These are phyloP conservation scores for Bimastos eiseni DNA, from an alignment of 2,888 invertebrate species.

Conservation along the genomic window DNA sequence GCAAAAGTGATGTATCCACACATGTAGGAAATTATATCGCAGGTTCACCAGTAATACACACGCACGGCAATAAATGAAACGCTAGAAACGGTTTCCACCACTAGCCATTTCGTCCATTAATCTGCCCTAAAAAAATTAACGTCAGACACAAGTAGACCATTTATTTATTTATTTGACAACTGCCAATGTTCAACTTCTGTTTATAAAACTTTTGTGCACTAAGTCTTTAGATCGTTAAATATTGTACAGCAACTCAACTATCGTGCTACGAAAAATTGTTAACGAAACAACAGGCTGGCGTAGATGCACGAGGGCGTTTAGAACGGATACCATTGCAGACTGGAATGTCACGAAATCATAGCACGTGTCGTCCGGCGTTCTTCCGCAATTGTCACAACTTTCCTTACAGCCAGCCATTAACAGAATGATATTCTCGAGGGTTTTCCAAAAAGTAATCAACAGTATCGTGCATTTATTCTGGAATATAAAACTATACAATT, in stretches of 20 bases:
- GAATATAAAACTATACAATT: too few species aligned
- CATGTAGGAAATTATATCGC: too few species aligned
- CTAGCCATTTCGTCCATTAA: neutral
- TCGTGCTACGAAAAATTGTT: neutral
- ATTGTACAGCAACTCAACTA: neutral
- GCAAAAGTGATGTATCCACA: too few species aligned
- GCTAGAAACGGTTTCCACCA: too few species aligned
- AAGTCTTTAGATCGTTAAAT: neutral
- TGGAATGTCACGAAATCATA: neutral
- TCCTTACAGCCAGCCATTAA: neutral
- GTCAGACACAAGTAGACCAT: neutral
- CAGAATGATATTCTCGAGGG: neutral
- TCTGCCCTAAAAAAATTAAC: neutral
- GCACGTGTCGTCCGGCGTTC: neutral
- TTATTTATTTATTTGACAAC: slow-evolving; percentile 7
- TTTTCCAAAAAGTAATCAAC: neutral
- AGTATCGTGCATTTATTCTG: neutral
- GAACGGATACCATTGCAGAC: neutral
- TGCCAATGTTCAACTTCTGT: neutral
- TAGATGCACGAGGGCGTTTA: neutral
- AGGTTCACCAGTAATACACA: too few species aligned
- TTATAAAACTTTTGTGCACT: slow-evolving; percentile 13
- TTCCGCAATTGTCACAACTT: neutral
- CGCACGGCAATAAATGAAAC: too few species aligned
- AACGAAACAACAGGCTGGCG: neutral